Conservation (phyloP, 2,113 vertebrate species). For the Australoheros scitulus region DNA sequence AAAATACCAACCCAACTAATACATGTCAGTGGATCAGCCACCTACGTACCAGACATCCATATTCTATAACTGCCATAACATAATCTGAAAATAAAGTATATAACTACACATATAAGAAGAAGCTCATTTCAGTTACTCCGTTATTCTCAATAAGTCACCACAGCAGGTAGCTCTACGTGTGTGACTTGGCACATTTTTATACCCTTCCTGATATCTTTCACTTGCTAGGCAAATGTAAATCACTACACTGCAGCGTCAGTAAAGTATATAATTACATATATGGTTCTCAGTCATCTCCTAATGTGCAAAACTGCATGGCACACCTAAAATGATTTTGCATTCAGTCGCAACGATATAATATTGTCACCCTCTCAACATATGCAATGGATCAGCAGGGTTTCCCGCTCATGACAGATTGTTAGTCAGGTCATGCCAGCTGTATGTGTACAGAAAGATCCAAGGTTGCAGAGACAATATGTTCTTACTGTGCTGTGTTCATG, state of each 20-base stretch:
- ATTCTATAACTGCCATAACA: neutral
- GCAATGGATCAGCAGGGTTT: constrained; percentile 14
- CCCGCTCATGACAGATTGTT: constrained; percentile 23
- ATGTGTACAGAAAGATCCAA: constrained; percentile 1
- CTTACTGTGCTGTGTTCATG: neutral
- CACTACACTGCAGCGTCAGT: neutral
- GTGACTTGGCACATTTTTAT: neutral
- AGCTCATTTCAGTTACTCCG: neutral
- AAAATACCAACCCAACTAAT: neutral
- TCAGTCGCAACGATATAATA: neutral
- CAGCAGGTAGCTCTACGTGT: neutral
- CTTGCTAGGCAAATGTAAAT: neutral
- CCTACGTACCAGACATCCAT: neutral
- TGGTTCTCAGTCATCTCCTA: neutral
- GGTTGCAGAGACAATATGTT: constrained; percentile 1
- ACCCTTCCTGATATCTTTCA: neutral
- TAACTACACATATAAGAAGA: neutral
- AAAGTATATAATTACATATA: neutral
- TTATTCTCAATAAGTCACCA: neutral
- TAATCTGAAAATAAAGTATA: neutral
- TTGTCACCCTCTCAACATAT: constrained; percentile 5
- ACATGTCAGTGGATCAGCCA: too few relatives aligned
- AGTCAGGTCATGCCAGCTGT: constrained; percentile 19
- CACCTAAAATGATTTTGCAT: neutral
- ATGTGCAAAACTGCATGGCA: neutral